Percentiles rank a stretch among this genome's conserved stretches.
Conservation (phyloP, 2,113 vertebrate genomes). For the Rhinopithecus roxellana region DNA sequence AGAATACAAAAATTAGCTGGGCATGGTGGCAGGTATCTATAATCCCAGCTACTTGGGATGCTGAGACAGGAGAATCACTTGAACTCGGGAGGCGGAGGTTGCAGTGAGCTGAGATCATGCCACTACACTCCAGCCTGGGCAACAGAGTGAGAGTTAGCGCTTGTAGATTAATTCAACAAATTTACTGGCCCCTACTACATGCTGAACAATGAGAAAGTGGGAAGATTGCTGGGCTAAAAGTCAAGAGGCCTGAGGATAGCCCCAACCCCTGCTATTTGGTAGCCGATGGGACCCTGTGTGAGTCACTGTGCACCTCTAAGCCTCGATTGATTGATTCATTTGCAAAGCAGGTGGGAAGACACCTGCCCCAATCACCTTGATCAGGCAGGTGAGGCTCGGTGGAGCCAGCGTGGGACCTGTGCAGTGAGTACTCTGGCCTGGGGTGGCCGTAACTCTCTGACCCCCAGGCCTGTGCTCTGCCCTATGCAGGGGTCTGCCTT, state of each 20-base stretch:
- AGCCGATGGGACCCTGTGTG: background rate
- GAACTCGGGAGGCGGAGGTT: no score
- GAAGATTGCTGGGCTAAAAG: background rate
- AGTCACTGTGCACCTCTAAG: background rate
- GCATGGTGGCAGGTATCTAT: no score
- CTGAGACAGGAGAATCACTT: no score
- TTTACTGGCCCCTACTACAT: background rate
- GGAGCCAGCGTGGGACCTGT: background rate
- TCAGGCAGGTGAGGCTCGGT: background rate
- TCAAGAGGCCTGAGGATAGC: background rate
- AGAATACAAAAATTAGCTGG: no score
- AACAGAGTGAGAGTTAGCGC: background rate
- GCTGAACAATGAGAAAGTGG: background rate
- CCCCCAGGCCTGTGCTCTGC: background rate
- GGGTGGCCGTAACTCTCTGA: background rate
- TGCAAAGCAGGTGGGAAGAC: background rate
- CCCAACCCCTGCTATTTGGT: background rate
- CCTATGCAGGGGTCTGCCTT: constrained; percentile 81
- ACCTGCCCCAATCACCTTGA: background rate
- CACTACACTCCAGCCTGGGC: no score
- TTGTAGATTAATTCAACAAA: background rate
- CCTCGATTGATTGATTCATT: background rate
- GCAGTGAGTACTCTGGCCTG: background rate
- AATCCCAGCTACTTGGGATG: no score
- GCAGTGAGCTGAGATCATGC: no score